Conservation (phyloP, 2,797 vertebrate genomes). For the Apogon hyalosoma region DNA sequence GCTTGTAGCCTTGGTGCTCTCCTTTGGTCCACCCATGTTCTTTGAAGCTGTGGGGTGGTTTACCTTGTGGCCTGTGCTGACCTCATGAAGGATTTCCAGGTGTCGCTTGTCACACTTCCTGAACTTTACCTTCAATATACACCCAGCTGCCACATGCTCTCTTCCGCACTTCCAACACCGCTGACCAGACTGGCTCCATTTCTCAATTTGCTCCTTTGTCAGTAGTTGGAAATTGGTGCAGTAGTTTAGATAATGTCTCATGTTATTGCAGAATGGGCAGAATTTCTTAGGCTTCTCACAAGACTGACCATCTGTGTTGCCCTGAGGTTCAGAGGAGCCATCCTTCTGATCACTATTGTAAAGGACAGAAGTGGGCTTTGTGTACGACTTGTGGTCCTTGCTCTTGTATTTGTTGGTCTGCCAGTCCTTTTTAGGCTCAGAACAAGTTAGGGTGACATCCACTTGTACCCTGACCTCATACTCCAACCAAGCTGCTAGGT, state of each 20-base stretch:
- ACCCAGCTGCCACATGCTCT: conserved; percentile 15
- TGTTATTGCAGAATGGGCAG: conserved; percentile 36
- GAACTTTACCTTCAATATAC: conserved; percentile 22
- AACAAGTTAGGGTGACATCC: too few species aligned
- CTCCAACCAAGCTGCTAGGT: conserved; percentile 10
- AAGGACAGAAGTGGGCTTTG: conserved; percentile 15
- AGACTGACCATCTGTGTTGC: background rate
- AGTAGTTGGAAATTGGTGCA: conserved; percentile 42
- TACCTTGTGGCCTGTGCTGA: conserved; percentile 9
- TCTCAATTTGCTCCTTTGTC: conserved; percentile 8
- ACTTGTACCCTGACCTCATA: conserved; percentile 14
- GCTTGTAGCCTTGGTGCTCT: conserved; percentile 1
- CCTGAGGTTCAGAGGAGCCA: conserved; percentile 20
- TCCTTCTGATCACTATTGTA: conserved; percentile 21
- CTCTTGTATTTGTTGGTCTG: background rate
- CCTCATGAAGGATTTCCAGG: conserved; percentile 21
- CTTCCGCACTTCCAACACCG: conserved; percentile 34
- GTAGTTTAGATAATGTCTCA: conserved; percentile 43
- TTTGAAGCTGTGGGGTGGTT: background rate
- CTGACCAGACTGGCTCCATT: conserved; percentile 27
- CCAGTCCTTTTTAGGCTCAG: too few species aligned
- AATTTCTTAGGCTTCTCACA: conserved; percentile 40
- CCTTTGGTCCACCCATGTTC: background rate
- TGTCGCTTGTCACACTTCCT: conserved; percentile 23
- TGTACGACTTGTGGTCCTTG: background rate